Conservation (phyloP, 1,140 invertebrate genomes). For the Xylocopa sonorina region DNA sequence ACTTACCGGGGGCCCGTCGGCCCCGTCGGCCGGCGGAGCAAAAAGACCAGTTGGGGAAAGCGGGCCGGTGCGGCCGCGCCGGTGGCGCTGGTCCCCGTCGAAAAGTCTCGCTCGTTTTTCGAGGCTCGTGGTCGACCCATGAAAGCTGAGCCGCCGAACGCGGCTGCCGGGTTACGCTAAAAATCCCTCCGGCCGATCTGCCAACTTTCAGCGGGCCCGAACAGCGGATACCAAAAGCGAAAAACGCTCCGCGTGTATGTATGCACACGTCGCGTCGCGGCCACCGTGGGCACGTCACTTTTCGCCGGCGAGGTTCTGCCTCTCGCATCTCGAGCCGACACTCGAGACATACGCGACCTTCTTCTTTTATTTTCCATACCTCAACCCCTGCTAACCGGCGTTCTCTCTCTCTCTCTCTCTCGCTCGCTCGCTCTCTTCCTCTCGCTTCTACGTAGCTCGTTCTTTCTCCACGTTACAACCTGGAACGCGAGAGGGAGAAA, state of each 20-base stretch:
- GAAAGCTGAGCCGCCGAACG: conserved; percentile 57
- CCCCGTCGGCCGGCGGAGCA: neutral
- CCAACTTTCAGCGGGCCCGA: conserved; percentile 9
- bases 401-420: neutral
- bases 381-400: neutral
- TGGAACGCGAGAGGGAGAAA: no score
- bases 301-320: conserved; percentile 20
- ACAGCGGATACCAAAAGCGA: conserved; percentile 28
- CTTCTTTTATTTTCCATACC: neutral
- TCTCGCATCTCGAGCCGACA: conserved; percentile 39
- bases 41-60: conserved; percentile 32
- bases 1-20: conserved; percentile 9
- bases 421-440: no score
- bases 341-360: conserved; percentile 42
- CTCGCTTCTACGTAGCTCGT: no score
- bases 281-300: conserved; percentile 45
- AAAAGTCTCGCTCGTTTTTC: conserved; percentile 46
- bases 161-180: conserved; percentile 56
- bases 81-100: neutral
- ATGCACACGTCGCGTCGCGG: conserved; percentile 24
- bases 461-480: no score
- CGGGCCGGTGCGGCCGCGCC: neutral
- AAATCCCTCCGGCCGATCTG: conserved; percentile 17
- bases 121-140: conserved; percentile 46
- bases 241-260: conserved; percentile 33